A percentile compares a stretch with the other conserved stretches of the same genome.
Evolutionary conservation across 2,797 vertebrate species (phyloP).

Genomic region (Loris lydekkerianus): DNA sequence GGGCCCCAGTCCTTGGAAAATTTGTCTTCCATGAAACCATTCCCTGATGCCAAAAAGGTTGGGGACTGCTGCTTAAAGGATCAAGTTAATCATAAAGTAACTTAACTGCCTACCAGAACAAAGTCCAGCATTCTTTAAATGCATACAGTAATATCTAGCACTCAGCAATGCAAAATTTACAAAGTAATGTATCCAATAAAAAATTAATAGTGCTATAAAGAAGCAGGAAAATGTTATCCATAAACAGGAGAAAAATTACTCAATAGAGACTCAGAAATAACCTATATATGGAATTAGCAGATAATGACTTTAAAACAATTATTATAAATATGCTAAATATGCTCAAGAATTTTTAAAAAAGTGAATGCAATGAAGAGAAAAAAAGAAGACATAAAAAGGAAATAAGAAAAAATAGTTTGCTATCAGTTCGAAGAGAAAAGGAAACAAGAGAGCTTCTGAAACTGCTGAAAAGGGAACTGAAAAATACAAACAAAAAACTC

Average conservation of each 20-base stretch:
- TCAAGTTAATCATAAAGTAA: slow-evolving; percentile 30
- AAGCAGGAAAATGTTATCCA: not conserved
- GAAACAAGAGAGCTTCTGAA: not conserved
- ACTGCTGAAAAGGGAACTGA: not conserved
- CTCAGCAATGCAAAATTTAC: not conserved
- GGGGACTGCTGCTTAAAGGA: not conserved
- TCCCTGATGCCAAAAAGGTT: too few species aligned
- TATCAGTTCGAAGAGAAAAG: not conserved
- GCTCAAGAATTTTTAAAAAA: not conserved
- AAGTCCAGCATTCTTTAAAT: not conserved
- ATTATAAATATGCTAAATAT: not conserved
- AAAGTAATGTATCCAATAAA: not conserved
- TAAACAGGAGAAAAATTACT: not conserved
- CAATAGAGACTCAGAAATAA: not conserved
- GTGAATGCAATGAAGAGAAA: not conserved
- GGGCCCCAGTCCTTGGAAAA: too few species aligned
- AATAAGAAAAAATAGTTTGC: not conserved
- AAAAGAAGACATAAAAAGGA: not conserved
- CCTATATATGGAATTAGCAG: not conserved
- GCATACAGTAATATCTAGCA: not conserved
- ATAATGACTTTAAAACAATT: not conserved
- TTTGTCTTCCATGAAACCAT: too few species aligned
- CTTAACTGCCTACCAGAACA: not conserved
- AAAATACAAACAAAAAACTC: not conserved
- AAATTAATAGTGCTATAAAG: not conserved